Conservation (phyloP, 1,140 invertebrate genomes). For the Drosophila kohkoa region DNA sequence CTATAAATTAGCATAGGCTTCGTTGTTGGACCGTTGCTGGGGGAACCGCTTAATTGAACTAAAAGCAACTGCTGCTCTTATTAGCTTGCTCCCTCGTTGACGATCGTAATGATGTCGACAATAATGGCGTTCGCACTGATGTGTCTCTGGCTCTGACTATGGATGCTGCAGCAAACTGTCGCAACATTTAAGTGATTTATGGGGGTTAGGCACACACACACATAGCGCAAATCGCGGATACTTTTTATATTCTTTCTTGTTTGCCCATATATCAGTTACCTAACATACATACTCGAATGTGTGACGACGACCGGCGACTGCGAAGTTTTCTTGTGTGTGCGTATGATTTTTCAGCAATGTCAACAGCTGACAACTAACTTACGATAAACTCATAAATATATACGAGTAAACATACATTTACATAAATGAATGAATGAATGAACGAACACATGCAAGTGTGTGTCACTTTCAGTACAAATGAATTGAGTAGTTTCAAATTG, state of each 20-base stretch:
- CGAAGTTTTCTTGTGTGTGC: constrained; percentile 14
- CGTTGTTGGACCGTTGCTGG: constrained; percentile 4
- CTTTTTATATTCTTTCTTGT: constrained; percentile 29
- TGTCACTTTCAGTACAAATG: constrained; percentile 12
- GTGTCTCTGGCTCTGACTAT: constrained; percentile 20
- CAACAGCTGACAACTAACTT: constrained; percentile 63
- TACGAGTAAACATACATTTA: constrained; percentile 30
- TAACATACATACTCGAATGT: not conserved
- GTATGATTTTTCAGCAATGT: constrained; percentile 75
- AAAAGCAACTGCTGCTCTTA: constrained; percentile 45
- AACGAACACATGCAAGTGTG: not conserved
- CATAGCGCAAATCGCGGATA: constrained; percentile 33
- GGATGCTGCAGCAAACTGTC: constrained; percentile 31
- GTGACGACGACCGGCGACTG: not conserved
- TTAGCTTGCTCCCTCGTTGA: constrained; percentile 25
- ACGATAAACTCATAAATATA: constrained; percentile 59
- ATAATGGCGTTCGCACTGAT: constrained; percentile 34
- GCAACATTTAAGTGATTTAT: constrained; percentile 75
- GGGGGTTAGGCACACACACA: constrained; percentile 36
- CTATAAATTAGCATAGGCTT: constrained; percentile 58
- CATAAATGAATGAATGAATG: constrained; percentile 26
- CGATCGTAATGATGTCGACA: constrained; percentile 23
- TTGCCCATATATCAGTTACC: constrained; percentile 37
- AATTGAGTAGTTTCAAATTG: constrained; percentile 14
- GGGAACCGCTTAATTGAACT: constrained; percentile 64